Evolutionary conservation across 2,797 vertebrate species (phyloP), one percentile per base, ranked within the genome.

Genomic region (Bryconaethiops microstoma): DNA sequence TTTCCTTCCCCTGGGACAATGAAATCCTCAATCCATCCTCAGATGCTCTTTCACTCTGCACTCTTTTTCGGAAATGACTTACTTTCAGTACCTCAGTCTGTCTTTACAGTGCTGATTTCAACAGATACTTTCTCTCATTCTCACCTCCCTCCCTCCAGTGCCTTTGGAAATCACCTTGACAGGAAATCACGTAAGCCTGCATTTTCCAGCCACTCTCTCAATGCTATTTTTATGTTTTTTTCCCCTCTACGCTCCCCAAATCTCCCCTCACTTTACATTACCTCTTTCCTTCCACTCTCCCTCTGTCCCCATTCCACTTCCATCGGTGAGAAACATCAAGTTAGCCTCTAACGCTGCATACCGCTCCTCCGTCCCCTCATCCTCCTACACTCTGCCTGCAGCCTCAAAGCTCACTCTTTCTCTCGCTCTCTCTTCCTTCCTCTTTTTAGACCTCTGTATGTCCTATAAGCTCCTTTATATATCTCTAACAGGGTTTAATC

Each of bases 51-150:
- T 78, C 82, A 74, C 69, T 84, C 82, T 68, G 35, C 21, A 19
- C 71, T 48, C 67, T 67, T 60, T 63, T 21, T 72, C 73, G 65
- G 52, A 78, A 78, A 82, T 70, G 48, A 50, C 81, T 60, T 52
- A 17, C 35, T 39, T 60, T 76, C 76, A 74, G 21, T 72, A 55
- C 62, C 74, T 59, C 74, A 74, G 67, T 64, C 62, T 23, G 14
- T 29, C 74, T 79, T 39, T 74, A 74, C 35, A 77, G 73, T 76
- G 80, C 55, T 71, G 39, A 76, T 78, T 74, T 78, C 45, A 78
- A 76, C 77, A 77, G 57, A 78, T 63, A 59, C 59, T 72, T 52
- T 40, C 21, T 63, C 50, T 78, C 63, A 35, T 55, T 55, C 29
- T 84, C 52, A 48, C 21, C 16, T 29, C 64, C 77, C 72, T 82